Evolutionary conservation across 2,888 invertebrate species (phyloP), one percentile per base, ranked within the genome.

Genomic region (Tenthredo livida): DNA sequence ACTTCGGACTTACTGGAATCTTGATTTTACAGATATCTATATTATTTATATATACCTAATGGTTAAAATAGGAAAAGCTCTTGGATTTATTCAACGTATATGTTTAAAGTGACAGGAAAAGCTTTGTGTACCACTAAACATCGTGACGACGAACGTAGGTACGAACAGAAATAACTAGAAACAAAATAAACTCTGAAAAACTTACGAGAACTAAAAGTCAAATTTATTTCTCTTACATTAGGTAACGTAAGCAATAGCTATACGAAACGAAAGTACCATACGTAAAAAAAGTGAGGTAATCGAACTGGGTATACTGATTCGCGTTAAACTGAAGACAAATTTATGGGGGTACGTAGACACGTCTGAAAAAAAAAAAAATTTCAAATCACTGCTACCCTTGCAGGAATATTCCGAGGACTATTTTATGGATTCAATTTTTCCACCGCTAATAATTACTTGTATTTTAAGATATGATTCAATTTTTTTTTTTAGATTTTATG

Each of bases 121-220:
- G 50, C 54, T 77, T 54, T 29, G 77, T 54, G 54, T 29, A 33
- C 29, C 9, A 54, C 54, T 54, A 50, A 2, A 25, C 54, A 29
- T 29, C 15, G 7, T n/a, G 54, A 54, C 25, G 17, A 54, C 33
- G 77, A 77, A 77, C 33, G 17, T 25, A 75, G 75, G 25, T 47
- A 43, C 9, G 50, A n/a, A 54, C 77, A 54, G 54, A 77, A 77
- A 77, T 77, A 77, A 33, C 77, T 54, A 77, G 50, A 37, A 33
- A 33, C 77, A 77, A 77, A 61, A 54, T 33, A 77, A 77, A 29
- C 50, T 10, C 6, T 50, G 33, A 29, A 54, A 50, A 77, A 77
- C 50, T 54, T 54, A 33, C 29, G 77, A 77, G 47, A 33, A 54
- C 33, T 77, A 47, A 50, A 47, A 75, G 75, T 77, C 40, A 5